These are phyloP conservation scores for Garra rufa DNA, from an alignment of 2,113 vertebrate genomes.

Conservation along the genomic window DNA sequence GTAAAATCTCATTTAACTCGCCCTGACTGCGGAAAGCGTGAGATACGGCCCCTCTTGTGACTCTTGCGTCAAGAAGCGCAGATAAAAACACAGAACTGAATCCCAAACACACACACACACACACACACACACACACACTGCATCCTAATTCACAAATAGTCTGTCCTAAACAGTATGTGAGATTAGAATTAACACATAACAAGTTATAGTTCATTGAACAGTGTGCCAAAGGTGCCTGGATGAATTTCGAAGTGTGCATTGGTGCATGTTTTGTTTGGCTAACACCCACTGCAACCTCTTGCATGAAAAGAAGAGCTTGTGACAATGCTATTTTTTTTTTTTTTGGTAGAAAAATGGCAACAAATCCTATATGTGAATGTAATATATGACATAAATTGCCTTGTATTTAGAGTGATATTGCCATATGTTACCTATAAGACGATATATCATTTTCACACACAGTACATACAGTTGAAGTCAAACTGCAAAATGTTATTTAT, in stretches of 20 bases:
- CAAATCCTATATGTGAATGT: neutral
- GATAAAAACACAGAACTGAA: neutral
- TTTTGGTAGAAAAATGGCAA: neutral
- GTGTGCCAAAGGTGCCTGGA: conserved; percentile 8
- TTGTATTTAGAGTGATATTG: no score
- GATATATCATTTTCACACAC: no score
- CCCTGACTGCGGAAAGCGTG: neutral
- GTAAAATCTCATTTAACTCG: conserved; percentile 23
- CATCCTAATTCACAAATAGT: conserved; percentile 10
- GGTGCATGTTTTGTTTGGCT: conserved; percentile 15
- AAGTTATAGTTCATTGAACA: neutral
- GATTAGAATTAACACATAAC: conserved; percentile 2
- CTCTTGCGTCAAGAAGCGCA: neutral
- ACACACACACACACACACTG: neutral
- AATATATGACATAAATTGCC: no score
- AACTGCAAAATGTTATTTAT: no score
- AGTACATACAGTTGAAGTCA: no score
- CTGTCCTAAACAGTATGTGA: conserved; percentile 6
- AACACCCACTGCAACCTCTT: neutral
- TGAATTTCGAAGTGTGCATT: conserved; percentile 1
- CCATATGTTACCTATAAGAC: no score
- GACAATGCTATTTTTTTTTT: neutral
- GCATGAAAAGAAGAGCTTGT: neutral
- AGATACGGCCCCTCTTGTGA: neutral
- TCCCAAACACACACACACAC: neutral